Percentiles rank a stretch among this genome's conserved stretches.
Conservation (phyloP, 2,113 vertebrate genomes). For the Podarcis raffonei region DNA sequence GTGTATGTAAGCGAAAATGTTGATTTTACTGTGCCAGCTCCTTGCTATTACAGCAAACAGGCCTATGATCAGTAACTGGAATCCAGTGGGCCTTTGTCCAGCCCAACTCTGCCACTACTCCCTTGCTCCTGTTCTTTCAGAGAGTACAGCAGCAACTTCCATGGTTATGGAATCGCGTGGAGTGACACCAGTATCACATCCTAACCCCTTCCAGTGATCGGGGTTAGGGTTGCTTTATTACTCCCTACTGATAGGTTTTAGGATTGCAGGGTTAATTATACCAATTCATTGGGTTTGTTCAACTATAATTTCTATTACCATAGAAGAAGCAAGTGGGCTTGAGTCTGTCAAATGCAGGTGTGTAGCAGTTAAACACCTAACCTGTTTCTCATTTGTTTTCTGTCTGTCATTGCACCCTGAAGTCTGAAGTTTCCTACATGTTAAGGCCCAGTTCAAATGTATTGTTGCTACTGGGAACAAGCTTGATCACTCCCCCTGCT, state of each 20-base stretch:
- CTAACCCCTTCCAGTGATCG: too few relatives aligned
- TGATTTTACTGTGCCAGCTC: too few relatives aligned
- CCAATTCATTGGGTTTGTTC: background rate
- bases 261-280: background rate
- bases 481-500: background rate
- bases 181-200: too few relatives aligned
- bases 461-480: background rate
- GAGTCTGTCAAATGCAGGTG: background rate
- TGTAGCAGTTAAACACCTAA: background rate
- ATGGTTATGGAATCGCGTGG: too few relatives aligned
- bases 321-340: background rate
- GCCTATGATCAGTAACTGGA: too few relatives aligned
- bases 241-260: background rate
- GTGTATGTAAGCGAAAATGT: too few relatives aligned
- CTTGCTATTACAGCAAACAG: too few relatives aligned
- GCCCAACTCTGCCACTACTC: too few relatives aligned
- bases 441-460: background rate
- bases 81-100: too few relatives aligned
- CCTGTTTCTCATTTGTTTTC: background rate
- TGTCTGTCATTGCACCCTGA: background rate
- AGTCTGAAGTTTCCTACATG: background rate
- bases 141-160: too few relatives aligned
- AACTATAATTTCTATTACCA: background rate
- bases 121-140: too few relatives aligned
- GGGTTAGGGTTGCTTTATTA: too few relatives aligned